Evolutionary conservation across 2,113 vertebrate genomes (phyloP).

Genomic region (rabbit (Oryctolagus cuniculus)): DNA sequence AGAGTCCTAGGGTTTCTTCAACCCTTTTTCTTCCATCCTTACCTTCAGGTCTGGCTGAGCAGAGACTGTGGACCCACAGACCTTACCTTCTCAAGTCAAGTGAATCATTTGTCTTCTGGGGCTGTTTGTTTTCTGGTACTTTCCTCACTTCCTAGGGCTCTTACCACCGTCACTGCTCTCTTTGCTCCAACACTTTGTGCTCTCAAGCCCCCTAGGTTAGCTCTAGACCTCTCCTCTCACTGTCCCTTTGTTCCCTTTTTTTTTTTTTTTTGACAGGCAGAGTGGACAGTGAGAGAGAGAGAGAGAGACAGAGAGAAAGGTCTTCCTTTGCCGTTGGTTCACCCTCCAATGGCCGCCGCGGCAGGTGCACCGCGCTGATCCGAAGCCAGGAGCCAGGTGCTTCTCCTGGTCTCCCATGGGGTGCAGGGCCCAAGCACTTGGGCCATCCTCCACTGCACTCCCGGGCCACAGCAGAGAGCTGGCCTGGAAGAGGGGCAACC

Average conservation of each 20-base stretch:
- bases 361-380: too few relatives aligned
- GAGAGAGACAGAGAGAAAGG: too few relatives aligned
- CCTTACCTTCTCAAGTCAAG: neutral
- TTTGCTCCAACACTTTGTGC: neutral
- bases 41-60: neutral
- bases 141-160: constrained; percentile 14
- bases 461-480: too few relatives aligned
- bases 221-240: neutral
- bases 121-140: neutral
- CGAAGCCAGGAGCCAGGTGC: too few relatives aligned
- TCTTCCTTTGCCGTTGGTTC: too few relatives aligned
- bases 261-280: neutral
- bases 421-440: too few relatives aligned
- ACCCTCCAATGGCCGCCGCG: too few relatives aligned
- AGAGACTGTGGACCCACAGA: neutral
- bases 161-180: neutral
- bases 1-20: neutral
- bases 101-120: neutral
- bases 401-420: too few relatives aligned
- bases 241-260: neutral
- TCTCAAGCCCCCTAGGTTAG: neutral
- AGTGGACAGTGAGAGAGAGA: too few relatives aligned
- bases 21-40: neutral
- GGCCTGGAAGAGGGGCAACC: too few relatives aligned
- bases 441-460: too few relatives aligned